phyloP scores from a whole-genome alignment of 2,888 invertebrate genomes.

The Macrosiphum euphorbiae region DNA sequence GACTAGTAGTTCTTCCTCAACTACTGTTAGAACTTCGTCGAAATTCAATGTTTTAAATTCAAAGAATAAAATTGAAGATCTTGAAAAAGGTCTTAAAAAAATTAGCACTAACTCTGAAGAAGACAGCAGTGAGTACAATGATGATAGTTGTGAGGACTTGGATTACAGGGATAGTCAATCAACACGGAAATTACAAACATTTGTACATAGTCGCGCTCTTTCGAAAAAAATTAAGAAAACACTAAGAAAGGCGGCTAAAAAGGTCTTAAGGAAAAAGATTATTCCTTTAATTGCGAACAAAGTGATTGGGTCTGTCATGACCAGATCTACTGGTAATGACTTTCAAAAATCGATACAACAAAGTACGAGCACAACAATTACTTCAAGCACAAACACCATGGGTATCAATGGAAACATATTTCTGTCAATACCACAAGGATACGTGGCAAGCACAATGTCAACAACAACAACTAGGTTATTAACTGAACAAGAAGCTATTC shows the following conservation, averaged over 20 bases:
- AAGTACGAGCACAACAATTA: not conserved
- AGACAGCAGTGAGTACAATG: slow-evolving; percentile 18
- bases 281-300: not conserved
- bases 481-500: slow-evolving; percentile 30
- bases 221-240: slow-evolving; percentile 20
- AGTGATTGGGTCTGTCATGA: not conserved
- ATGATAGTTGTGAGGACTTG: slow-evolving; percentile 46
- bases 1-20: not conserved
- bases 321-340: not conserved
- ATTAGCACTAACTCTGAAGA: not conserved
- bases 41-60: not conserved
- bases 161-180: slow-evolving; percentile 29
- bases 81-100: not conserved
- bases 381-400: not conserved
- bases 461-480: slow-evolving; percentile 34
- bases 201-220: slow-evolving; percentile 1
- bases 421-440: slow-evolving; percentile 34
- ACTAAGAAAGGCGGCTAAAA: not conserved
- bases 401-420: slow-evolving; percentile 15
- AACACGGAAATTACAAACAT: not conserved
- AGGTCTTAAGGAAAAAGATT: not conserved
- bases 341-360: not conserved
- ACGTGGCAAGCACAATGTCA: slow-evolving; percentile 9
- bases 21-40: not conserved
- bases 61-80: not conserved